Conservation (phyloP, 2,888 invertebrate genomes). For the Ligdia adustata region DNA sequence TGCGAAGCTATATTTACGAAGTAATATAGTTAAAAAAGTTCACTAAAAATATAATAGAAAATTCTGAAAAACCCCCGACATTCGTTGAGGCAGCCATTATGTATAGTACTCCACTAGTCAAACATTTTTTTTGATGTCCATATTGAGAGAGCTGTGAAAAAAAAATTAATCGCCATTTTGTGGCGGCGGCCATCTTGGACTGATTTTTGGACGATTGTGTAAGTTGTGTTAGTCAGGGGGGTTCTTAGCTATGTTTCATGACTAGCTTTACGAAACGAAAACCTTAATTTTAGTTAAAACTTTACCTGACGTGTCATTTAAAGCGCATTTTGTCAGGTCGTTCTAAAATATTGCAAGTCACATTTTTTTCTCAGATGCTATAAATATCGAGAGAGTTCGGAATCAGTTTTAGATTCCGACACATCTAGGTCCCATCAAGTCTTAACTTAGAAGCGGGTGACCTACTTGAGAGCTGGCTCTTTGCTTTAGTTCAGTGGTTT, state of each 20-base stretch:
- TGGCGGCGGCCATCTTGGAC: too few species aligned
- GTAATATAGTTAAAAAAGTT: background rate
- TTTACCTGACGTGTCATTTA: background rate
- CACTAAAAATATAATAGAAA: background rate
- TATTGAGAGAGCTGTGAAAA: too few species aligned
- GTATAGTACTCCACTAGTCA: too few species aligned
- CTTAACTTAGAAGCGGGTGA: slow-evolving; percentile 6
- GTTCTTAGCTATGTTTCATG: background rate
- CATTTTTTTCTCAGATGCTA: background rate
- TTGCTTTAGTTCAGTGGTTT: slow-evolving; percentile 7
- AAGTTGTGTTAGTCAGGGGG: background rate
- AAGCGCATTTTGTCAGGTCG: background rate
- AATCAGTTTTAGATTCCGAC: slow-evolving; percentile 4
- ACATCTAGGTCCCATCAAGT: background rate
- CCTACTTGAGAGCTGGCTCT: slow-evolving; percentile 5
- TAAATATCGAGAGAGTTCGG: background rate
- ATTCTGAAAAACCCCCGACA: background rate
- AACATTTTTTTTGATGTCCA: too few species aligned
- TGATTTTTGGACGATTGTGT: background rate
- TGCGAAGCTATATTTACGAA: background rate
- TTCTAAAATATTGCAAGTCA: too few species aligned
- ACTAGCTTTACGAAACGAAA: background rate
- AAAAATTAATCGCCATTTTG: too few species aligned
- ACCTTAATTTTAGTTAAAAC: background rate
- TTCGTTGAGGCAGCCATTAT: background rate